Evolutionary conservation across 2,113 vertebrate genomes (phyloP).

Genomic region (Entelurus aequoreus): DNA sequence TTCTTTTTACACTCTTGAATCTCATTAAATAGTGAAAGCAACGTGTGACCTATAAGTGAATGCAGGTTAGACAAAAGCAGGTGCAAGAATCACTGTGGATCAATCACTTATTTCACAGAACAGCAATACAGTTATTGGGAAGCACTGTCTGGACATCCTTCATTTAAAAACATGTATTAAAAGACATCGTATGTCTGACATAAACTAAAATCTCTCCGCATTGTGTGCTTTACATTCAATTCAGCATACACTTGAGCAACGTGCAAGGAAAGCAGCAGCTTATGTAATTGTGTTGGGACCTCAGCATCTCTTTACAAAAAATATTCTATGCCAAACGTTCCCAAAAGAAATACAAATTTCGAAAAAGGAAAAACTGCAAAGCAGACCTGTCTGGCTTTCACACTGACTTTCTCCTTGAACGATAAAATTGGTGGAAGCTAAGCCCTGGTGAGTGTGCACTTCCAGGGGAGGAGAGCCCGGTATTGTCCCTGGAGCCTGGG

Average conservation of each 20-base stretch:
- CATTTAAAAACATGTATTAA: slow-evolving; percentile 20
- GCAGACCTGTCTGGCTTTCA: slow-evolving; percentile 41
- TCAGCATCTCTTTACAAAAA: slow-evolving; percentile 12
- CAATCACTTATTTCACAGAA: slow-evolving; percentile 29
- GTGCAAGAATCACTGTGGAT: slow-evolving; percentile 17
- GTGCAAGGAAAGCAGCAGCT: slow-evolving; percentile 40
- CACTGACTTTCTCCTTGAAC: slow-evolving; percentile 81
- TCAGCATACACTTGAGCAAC: slow-evolving; percentile 47
- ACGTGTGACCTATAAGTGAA: neutral
- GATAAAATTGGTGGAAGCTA: slow-evolving; percentile 62
- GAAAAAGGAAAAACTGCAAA: neutral
- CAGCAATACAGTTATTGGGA: slow-evolving; percentile 19
- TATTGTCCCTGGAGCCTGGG: slow-evolving; percentile 75
- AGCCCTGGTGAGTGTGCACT: slow-evolving; percentile 74
- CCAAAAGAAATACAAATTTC: slow-evolving; percentile 26
- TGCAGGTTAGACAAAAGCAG: slow-evolving; percentile 19
- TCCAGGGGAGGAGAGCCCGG: slow-evolving; percentile 77
- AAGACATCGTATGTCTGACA: slow-evolving; percentile 21
- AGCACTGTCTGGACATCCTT: slow-evolving; percentile 31
- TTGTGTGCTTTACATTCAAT: slow-evolving; percentile 38
- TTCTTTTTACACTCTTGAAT: too few species aligned
- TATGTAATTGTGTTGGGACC: neutral
- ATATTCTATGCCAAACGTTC: slow-evolving; percentile 37
- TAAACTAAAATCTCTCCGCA: slow-evolving; percentile 35
- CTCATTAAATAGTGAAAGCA: too few species aligned